Percentiles rank a stretch among this genome's conserved stretches.
Evolutionary conservation across 2,797 vertebrate species (phyloP).

Genomic region (Gadopsis bispinosus): DNA sequence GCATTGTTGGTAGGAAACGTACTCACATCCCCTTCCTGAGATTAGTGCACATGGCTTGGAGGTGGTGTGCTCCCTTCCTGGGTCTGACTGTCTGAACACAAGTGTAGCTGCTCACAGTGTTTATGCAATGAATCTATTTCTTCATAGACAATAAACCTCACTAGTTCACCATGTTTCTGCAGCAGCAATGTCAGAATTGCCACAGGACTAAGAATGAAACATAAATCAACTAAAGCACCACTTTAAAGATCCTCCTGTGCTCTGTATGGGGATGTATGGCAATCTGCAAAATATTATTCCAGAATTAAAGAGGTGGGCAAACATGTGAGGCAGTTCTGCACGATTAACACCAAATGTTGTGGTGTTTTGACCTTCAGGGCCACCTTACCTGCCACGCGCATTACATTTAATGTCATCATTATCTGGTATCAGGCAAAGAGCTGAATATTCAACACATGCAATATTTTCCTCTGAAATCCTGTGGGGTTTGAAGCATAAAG

Average conservation of each 20-base stretch:
- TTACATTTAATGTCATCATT: no score
- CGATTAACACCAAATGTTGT: no score
- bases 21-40: slow-evolving; percentile 77
- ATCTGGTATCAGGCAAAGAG: neutral
- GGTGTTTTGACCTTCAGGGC: no score
- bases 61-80: slow-evolving; percentile 29
- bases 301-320: neutral
- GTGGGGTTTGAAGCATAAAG: no score
- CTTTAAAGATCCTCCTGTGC: neutral
- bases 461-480: neutral
- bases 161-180: neutral
- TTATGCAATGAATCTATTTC: neutral
- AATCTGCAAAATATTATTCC: neutral
- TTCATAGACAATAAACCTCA: neutral
- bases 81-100: slow-evolving; percentile 37
- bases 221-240: neutral
- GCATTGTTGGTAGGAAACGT: slow-evolving; percentile 67
- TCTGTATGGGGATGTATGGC: neutral
- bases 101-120: neutral
- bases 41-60: slow-evolving; percentile 29
- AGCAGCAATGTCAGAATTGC: neutral
- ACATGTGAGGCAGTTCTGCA: slow-evolving; percentile 1
- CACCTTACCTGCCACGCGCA: no score
- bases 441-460: neutral
- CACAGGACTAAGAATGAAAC: neutral